phyloP scores from a whole-genome alignment of 2,888 invertebrate species.

The Torymus aiolomorphi region DNA sequence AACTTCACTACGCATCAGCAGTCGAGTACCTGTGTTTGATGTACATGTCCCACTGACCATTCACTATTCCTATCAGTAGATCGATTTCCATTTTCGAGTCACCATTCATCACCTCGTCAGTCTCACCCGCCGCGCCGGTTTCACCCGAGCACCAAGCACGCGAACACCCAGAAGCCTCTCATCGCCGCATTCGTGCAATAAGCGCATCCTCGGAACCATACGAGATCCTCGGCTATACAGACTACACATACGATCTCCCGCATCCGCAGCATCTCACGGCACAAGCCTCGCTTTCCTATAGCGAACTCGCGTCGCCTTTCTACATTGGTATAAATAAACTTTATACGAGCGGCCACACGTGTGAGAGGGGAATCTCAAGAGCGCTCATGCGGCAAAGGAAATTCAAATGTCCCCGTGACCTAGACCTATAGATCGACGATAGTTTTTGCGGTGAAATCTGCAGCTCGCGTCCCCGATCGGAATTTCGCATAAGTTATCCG shows the following conservation, averaged over 20 bases:
- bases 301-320: background rate
- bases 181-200: background rate
- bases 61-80: no score
- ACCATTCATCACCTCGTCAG: no score
- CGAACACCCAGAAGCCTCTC: background rate
- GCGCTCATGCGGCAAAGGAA: conserved; percentile 6
- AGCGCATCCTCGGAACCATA: no score
- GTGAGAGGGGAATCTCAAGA: background rate
- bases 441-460: conserved; percentile 49
- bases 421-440: conserved; percentile 52
- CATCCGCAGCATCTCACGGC: no score
- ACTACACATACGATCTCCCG: no score
- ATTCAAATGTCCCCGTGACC: conserved; percentile 51
- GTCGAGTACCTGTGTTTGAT: no score
- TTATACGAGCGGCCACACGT: background rate
- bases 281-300: no score
- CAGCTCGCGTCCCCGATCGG: conserved; percentile 18
- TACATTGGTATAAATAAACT: conserved; percentile 25
- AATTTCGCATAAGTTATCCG: conserved; percentile 28
- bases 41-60: no score
- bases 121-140: no score
- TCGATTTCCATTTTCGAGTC: no score
- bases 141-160: background rate
- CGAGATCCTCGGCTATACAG: no score
- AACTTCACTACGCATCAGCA: no score